phyloP scores from a whole-genome alignment of 2,113 vertebrate genomes.

The Paedocypris sp. region DNA sequence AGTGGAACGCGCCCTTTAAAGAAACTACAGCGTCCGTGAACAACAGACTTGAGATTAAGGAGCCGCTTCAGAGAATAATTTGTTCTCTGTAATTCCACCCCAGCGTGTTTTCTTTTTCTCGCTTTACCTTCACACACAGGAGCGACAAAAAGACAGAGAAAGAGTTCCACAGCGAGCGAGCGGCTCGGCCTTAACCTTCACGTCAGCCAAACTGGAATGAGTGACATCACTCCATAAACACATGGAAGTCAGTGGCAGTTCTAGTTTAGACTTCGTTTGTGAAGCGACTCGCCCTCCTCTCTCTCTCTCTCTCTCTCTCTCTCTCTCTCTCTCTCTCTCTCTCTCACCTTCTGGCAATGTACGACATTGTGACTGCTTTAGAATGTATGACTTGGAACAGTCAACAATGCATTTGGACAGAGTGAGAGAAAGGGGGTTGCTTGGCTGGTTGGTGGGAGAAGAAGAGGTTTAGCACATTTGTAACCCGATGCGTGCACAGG shows the following conservation, averaged over 20 bases:
- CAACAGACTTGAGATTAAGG: too few species aligned
- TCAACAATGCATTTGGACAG: slow-evolving; percentile 18
- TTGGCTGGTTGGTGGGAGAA: background rate
- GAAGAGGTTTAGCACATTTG: slow-evolving; percentile 29
- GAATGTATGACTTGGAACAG: slow-evolving; percentile 8
- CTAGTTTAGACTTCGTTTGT: slow-evolving; percentile 9
- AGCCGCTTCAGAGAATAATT: too few species aligned
- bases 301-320: slow-evolving; percentile 3
- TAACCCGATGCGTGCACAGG: slow-evolving; percentile 36
- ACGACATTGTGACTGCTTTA: slow-evolving; percentile 10
- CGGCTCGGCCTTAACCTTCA: slow-evolving; percentile 7
- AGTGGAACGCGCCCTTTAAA: background rate
- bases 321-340: slow-evolving; percentile 3
- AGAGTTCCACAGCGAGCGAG: too few species aligned
- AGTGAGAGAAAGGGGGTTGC: background rate
- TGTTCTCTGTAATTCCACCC: too few species aligned
- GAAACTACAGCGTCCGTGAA: too few species aligned
- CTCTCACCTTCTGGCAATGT: background rate
- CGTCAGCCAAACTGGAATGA: slow-evolving; percentile 29
- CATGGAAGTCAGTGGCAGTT: slow-evolving; percentile 16
- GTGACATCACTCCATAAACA: slow-evolving; percentile 41
- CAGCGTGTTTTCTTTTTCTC: too few species aligned
- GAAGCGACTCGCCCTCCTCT: background rate
- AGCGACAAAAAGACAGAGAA: background rate
- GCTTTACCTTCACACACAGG: background rate